Evolutionary conservation across 2,888 invertebrate species (phyloP).

Genomic region (Anagyrus pseudococci): DNA sequence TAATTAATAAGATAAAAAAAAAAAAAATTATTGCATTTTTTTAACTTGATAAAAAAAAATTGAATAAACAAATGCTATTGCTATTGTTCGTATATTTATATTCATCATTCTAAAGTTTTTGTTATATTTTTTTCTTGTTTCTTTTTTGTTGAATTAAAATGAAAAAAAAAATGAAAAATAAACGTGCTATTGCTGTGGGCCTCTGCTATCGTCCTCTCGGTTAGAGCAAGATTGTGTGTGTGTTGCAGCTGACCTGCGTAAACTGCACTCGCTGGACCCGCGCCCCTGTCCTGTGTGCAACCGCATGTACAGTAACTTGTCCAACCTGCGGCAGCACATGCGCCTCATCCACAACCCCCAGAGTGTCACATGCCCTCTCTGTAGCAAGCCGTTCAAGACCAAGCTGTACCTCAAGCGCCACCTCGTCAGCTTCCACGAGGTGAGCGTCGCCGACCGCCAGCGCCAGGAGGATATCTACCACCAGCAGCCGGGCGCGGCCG

Average conservation of each 20-base stretch:
- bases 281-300: conserved; percentile 71
- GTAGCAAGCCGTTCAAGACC: conserved; percentile 71
- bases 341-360: conserved; percentile 72
- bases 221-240: conserved; percentile 54
- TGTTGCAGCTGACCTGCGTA: conserved; percentile 64
- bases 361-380: conserved; percentile 68
- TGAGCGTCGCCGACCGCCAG: conserved; percentile 57
- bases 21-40: conserved; percentile 11
- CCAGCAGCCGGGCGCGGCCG: conserved; percentile 43
- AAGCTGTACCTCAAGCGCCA: conserved; percentile 70
- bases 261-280: conserved; percentile 65
- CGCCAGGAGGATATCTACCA: conserved; percentile 60
- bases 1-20: conserved; percentile 3
- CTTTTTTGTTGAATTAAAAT: conserved; percentile 1
- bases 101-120: neutral
- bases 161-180: conserved; percentile 6
- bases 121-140: conserved; percentile 1
- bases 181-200: conserved; percentile 40
- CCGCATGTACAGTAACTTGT: conserved; percentile 71
- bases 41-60: no score
- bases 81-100: conserved; percentile 22
- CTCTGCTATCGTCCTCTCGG: conserved; percentile 40
- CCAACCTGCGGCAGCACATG: conserved; percentile 72
- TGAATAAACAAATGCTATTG: conserved; percentile 16
- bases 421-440: conserved; percentile 67